Evolutionary conservation across 2,888 invertebrate species (phyloP), one percentile per base, ranked within the genome.

Genomic region (Galerucella calmariensis): DNA sequence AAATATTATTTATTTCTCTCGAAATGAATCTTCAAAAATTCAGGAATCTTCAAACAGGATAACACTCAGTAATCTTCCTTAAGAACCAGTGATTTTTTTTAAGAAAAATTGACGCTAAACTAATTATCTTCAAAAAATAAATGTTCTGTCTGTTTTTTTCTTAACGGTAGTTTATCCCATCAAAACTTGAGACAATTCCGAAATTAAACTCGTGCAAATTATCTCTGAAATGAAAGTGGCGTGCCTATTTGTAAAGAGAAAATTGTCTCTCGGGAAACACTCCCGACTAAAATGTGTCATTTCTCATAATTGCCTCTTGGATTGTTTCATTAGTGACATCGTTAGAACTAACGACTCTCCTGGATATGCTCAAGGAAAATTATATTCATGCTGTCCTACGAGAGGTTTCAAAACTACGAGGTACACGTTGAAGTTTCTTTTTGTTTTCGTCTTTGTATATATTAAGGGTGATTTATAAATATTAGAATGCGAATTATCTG

Each of bases 321-420:
- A 87, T 87, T 87, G 86, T 87, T 87, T 87, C 87, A 87, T 87
- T 87, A 87, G 87, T 83, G 86, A 86, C 86, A 83, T 85, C 87
- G 86, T 87, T 87, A 87, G 87, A 87, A 86, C 86, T 87, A 87
- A 87, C 86, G 86, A 86, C 86, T 82, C 85, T 84, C 84, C 80
- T 82, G 86, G 84, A 83, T 81, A 82, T 79, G 83, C 84, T 84
- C 82, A 80, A 79, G 75, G 80, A 80, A 84, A 85, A 85, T 85
- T 85, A 85, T 85, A 84, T 82, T 81, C 78, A 77, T 80, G 81
- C 79, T 81, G 74, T 71, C 71, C 67, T 74, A 5, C 24, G 74
- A 72, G 72, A 72, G 56, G 66, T 72, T 72, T 72, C 48, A 48
- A 5, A 11, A 48, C 24, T 71, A 71, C 71, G 71, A 65, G 65